A percentile compares a stretch with the other conserved stretches of the same genome.
phyloP scores from a whole-genome alignment of 1,140 invertebrate species.

The Pygmarrhopalites habei region DNA sequence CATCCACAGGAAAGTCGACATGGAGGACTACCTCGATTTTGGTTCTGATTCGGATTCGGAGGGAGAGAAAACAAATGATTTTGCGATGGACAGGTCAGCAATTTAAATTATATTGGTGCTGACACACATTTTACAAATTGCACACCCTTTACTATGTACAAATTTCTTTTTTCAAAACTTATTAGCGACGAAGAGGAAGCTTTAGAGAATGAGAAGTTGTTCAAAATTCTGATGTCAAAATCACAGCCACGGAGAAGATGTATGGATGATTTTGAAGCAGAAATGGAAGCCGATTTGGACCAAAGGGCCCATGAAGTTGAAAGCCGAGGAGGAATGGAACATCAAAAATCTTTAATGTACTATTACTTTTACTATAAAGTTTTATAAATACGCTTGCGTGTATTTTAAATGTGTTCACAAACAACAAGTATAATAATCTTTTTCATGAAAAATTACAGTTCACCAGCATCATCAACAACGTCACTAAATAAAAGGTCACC shows the following conservation, averaged over 20 bases:
- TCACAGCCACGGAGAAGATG: conserved; percentile 12
- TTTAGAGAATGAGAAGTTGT: conserved; percentile 15
- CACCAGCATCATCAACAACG: conserved; percentile 31
- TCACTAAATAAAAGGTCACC: background rate
- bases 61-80: background rate
- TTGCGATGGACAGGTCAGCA: background rate
- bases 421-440: too few relatives aligned
- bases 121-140: background rate
- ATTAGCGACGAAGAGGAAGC: conserved; percentile 36
- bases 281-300: conserved; percentile 38
- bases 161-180: background rate
- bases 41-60: conserved; percentile 32
- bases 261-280: conserved; percentile 36
- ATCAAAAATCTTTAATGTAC: conserved; percentile 34
- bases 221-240: conserved; percentile 24
- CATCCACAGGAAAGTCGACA: too few relatives aligned
- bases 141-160: background rate
- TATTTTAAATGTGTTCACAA: too few relatives aligned
- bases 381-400: too few relatives aligned
- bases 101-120: background rate
- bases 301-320: conserved; percentile 29
- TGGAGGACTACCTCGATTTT: conserved; percentile 36
- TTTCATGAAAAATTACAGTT: too few relatives aligned
- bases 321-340: conserved; percentile 29
- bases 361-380: too few relatives aligned